phyloP scores from a whole-genome alignment of 2,888 invertebrate genomes.

The Coenonympha glycerion region DNA sequence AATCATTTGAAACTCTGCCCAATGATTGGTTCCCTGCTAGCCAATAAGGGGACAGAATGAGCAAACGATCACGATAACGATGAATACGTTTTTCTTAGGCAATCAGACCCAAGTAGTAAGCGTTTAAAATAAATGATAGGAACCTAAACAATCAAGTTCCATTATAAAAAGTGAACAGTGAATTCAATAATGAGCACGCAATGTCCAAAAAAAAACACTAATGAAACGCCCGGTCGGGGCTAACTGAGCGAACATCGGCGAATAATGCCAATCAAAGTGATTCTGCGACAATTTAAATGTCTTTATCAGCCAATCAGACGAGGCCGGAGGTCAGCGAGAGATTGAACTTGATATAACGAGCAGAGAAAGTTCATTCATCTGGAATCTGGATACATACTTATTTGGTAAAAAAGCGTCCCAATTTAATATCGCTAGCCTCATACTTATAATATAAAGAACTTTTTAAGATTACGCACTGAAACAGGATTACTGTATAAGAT shows the following conservation, averaged over 20 bases:
- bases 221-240: slow-evolving; percentile 33
- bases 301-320: slow-evolving; percentile 53
- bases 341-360: neutral
- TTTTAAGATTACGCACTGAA: too few relatives aligned
- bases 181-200: slow-evolving; percentile 32
- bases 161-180: slow-evolving; percentile 15
- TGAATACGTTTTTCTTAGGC: too few relatives aligned
- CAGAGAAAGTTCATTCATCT: neutral
- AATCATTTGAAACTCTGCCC: too few relatives aligned
- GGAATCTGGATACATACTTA: neutral
- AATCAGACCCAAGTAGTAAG: too few relatives aligned
- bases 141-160: slow-evolving; percentile 13
- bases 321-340: slow-evolving; percentile 31
- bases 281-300: slow-evolving; percentile 55
- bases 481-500: too few relatives aligned
- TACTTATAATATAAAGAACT: too few relatives aligned
- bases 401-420: too few relatives aligned
- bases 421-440: too few relatives aligned
- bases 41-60: too few relatives aligned
- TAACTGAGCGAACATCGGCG: slow-evolving; percentile 30
- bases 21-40: too few relatives aligned
- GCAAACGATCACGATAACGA: too few relatives aligned
- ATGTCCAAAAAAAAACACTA: slow-evolving; percentile 31
- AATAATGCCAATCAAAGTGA: slow-evolving; percentile 44
- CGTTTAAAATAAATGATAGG: slow-evolving; percentile 3